Percentiles rank a stretch among this genome's conserved stretches.
Evolutionary conservation across 2,797 vertebrate species (phyloP).

Genomic region (Sebastes reedi): DNA sequence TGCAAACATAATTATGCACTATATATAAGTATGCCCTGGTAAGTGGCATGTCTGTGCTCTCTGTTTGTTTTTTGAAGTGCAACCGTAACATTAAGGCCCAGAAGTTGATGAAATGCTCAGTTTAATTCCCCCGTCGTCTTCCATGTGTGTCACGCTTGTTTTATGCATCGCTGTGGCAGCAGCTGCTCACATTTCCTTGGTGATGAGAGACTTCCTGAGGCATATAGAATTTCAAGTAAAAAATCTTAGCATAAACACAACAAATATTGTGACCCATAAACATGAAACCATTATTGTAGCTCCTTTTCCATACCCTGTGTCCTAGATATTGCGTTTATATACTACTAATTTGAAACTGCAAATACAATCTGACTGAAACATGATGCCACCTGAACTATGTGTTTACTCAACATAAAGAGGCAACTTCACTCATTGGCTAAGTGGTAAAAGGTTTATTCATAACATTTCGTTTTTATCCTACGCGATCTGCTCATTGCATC

Average conservation of each 20-base stretch:
- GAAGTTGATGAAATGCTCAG: slow-evolving; percentile 57
- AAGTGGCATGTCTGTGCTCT: slow-evolving; percentile 13
- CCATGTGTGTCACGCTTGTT: slow-evolving; percentile 69
- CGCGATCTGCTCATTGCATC: background rate
- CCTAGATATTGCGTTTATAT: background rate
- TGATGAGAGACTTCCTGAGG: slow-evolving; percentile 53
- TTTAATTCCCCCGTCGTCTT: slow-evolving; percentile 58
- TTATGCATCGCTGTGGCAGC: slow-evolving; percentile 65
- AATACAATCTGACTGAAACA: background rate
- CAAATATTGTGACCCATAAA: slow-evolving; percentile 4
- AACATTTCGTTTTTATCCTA: background rate
- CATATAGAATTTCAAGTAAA: slow-evolving; percentile 40
- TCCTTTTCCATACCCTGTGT: background rate
- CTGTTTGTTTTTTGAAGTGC: slow-evolving; percentile 25
- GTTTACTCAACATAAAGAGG: too few relatives aligned
- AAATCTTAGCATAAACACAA: slow-evolving; percentile 25
- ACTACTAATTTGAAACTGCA: background rate
- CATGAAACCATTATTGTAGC: background rate
- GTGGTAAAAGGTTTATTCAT: background rate
- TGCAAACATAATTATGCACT: slow-evolving; percentile 25
- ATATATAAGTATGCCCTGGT: slow-evolving; percentile 5
- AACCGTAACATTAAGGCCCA: slow-evolving; percentile 26
- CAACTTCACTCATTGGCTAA: background rate
- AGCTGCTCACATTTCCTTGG: slow-evolving; percentile 65
- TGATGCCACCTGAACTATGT: background rate